Base-by-base conservation (phyloP, 1,140 invertebrate genomes). In the Limonius californicus region DNA sequence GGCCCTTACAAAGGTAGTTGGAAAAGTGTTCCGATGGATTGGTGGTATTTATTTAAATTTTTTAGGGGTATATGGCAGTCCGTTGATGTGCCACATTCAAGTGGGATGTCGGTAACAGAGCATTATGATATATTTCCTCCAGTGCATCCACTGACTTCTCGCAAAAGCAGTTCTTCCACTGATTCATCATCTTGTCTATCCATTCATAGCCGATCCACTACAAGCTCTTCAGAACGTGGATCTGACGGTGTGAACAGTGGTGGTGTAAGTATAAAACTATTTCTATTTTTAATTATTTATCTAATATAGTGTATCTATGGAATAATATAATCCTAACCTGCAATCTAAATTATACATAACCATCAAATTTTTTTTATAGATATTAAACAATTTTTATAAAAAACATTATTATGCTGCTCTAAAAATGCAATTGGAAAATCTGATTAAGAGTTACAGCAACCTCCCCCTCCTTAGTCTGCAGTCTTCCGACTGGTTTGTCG, bases 131-230 rank as follows among this genome's bases (percentile, higher is more conserved):
- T 76, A 23, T 75, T 74, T 65, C 73, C 68, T 23, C 64, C 70
- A 11, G 67, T 63, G 7, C 16, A 70, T 59, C 70, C 71, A 62
- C 57, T 82, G 45, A 80, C 81, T n/a, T 83, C 83, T 18, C 76
- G 83, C 39, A 85, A 85, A 75, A 85, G 82, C 68, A 84, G 83
- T 56, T 85, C 84, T 18, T 85, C 84, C 0, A 85, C 83, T 9
- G 84, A 85, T 65, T 85, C 84, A 1, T 79, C 78, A 4, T 81
- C 79, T 12, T 84, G 83, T 72, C 71, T 84, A 19, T 85, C 83
- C 12, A 80, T 82, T 14, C 83, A 85, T 62, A 84, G 82, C 68
- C 77, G 83, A 62, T 85, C 83, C 1, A 78, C 78, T 12, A 76
- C 77, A 14, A 75, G 78, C 57, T 79, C 77, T 6, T 77, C 77